Evolutionary conservation across 2,797 vertebrate genomes (phyloP).

Genomic region (Anableps anableps): DNA sequence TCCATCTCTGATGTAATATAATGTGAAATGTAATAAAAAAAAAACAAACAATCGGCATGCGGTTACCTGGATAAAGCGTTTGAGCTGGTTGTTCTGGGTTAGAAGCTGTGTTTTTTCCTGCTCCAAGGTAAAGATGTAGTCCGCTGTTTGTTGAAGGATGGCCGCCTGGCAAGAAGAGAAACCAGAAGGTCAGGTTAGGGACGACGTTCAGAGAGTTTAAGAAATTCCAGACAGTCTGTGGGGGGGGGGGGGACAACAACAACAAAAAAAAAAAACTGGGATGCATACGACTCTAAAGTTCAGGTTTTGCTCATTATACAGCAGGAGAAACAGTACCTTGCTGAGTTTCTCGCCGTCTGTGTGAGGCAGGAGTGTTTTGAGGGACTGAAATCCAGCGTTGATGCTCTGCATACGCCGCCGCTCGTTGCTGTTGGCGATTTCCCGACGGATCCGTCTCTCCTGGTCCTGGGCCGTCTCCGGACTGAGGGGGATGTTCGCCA

Average conservation of each 20-base stretch:
- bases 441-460: constrained; percentile 94
- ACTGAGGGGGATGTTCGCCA: constrained; percentile 97
- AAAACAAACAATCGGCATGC: too few relatives aligned
- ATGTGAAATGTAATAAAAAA: too few relatives aligned
- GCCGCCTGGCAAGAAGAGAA: constrained; percentile 81
- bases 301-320: background rate
- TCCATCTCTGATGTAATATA: too few relatives aligned
- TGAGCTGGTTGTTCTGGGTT: constrained; percentile 94
- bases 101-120: constrained; percentile 93
- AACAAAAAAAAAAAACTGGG: background rate
- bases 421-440: constrained; percentile 99
- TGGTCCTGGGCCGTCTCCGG: constrained; percentile 97
- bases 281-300: background rate
- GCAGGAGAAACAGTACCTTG: constrained; percentile 59
- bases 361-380: constrained; percentile 97
- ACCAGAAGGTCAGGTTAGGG: background rate
- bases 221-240: background rate
- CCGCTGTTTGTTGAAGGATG: constrained; percentile 92
- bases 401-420: constrained; percentile 99
- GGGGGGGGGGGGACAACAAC: background rate
- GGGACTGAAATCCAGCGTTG: constrained; percentile 97
- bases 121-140: constrained; percentile 94
- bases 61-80: constrained; percentile 91
- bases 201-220: background rate
- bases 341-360: constrained; percentile 79